Conservation (phyloP, 92 coral and sea anemone species). For the Porites lobata region DNA sequence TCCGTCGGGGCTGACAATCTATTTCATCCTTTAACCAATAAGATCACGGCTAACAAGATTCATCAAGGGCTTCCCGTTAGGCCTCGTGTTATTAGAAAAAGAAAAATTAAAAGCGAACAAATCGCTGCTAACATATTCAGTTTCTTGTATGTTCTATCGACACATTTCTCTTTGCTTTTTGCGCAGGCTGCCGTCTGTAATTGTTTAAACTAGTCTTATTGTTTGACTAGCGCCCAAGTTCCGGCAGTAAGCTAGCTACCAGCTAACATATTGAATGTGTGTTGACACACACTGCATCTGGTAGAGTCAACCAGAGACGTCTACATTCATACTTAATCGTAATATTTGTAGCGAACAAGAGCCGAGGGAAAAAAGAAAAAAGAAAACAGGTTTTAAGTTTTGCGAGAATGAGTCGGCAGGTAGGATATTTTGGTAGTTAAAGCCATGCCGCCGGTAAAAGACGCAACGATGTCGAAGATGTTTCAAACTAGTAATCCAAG, state of each 20-base stretch:
- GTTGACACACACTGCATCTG: not conserved
- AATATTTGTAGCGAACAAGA: not conserved
- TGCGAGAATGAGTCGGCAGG: not conserved
- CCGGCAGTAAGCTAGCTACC: not conserved
- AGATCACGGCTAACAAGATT: not conserved
- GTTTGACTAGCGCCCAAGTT: slow-evolving; percentile 39
- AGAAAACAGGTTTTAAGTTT: not conserved
- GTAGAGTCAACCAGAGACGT: slow-evolving; percentile 5
- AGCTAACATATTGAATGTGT: slow-evolving; percentile 28
- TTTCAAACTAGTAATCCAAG: too few species aligned
- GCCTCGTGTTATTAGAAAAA: not conserved
- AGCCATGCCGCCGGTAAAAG: too few species aligned
- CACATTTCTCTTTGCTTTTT: slow-evolving; percentile 34
- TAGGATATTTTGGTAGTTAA: slow-evolving; percentile 3
- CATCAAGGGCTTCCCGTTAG: not conserved
- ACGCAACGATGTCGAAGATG: too few species aligned
- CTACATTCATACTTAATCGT: not conserved
- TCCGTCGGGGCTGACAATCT: slow-evolving; percentile 7
- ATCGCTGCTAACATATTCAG: slow-evolving; percentile 1
- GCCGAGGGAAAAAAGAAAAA: not conserved
- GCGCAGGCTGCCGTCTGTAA: slow-evolving; percentile 29
- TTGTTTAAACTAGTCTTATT: slow-evolving; percentile 46
- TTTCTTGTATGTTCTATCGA: slow-evolving; percentile 7
- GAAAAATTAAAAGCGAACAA: not conserved
- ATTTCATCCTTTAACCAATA: slow-evolving; percentile 15